These are phyloP conservation scores for Synanthedon vespiformis DNA, from an alignment of 2,888 invertebrate genomes.

Conservation along the genomic window DNA sequence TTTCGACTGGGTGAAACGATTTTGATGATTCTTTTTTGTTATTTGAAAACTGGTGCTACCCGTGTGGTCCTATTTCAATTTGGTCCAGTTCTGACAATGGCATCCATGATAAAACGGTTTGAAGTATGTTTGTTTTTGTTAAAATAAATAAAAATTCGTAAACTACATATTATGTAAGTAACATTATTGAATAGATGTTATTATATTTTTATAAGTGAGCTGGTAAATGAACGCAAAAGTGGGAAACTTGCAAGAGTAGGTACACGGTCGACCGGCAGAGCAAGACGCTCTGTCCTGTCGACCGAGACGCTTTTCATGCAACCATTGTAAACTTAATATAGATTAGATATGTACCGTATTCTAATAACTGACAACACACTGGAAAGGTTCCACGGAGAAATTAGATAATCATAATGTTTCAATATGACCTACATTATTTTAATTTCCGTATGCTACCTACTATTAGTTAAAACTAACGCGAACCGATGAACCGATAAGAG, in stretches of 20 bases:
- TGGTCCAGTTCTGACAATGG: too few relatives aligned
- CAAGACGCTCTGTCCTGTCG: conserved; percentile 8
- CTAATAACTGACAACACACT: not conserved
- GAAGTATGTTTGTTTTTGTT: too few relatives aligned
- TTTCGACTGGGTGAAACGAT: too few relatives aligned
- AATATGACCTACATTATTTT: conserved; percentile 1
- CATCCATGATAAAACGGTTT: too few relatives aligned
- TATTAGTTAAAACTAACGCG: too few relatives aligned
- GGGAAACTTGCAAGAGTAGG: not conserved
- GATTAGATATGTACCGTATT: not conserved
- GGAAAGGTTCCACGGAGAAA: not conserved
- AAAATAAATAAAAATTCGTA: too few relatives aligned
- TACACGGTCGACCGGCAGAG: conserved; percentile 9
- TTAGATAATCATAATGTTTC: conserved; percentile 1
- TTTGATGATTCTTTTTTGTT: too few relatives aligned
- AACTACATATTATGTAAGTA: too few relatives aligned
- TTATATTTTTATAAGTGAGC: not conserved
- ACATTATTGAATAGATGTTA: too few relatives aligned
- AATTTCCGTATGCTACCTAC: not conserved
- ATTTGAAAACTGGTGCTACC: too few relatives aligned
- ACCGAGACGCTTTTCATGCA: conserved; percentile 7
- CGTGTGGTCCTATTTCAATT: too few relatives aligned
- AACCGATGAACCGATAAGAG: too few relatives aligned
- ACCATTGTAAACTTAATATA: not conserved
- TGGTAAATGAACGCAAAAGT: not conserved